Evolutionary conservation across 2,888 invertebrate species (phyloP).

Genomic region (Drosophila anceps): DNA sequence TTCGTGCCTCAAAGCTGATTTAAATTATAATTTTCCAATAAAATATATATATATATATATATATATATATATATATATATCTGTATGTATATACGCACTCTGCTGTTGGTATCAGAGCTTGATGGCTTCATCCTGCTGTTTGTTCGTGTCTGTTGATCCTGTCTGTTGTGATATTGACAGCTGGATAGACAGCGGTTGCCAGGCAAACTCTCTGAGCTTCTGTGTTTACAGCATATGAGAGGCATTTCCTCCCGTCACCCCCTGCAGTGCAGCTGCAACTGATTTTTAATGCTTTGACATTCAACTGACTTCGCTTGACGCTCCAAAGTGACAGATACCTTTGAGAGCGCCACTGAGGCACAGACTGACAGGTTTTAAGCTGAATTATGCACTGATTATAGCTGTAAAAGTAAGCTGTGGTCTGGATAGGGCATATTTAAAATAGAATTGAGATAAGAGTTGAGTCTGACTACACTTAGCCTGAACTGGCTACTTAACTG

Average conservation of each 20-base stretch:
- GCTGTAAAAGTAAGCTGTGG: not conserved
- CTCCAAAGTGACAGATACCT: conserved; percentile 12
- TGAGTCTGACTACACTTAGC: not conserved
- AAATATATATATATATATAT: conserved; percentile 38
- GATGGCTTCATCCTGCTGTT: conserved; percentile 37
- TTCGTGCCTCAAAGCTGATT: conserved; percentile 31
- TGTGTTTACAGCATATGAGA: not conserved
- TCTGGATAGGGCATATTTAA: not conserved
- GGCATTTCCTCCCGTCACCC: not conserved
- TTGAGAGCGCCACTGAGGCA: not conserved
- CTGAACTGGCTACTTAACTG: no score
- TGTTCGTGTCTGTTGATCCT: conserved; percentile 52
- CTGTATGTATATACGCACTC: conserved; percentile 20
- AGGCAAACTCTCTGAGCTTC: conserved; percentile 13
- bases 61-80: conserved; percentile 21
- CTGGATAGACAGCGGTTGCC: conserved; percentile 67
- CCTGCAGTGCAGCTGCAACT: conserved; percentile 36
- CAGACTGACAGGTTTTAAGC: not conserved
- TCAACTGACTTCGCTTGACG: conserved; percentile 9
- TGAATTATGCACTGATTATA: not conserved
- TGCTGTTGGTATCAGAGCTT: conserved; percentile 29
- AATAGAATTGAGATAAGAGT: not conserved
- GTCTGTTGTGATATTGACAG: conserved; percentile 68
- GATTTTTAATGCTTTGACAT: conserved; percentile 30
- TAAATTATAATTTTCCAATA: conserved; percentile 53